Base-by-base conservation (phyloP, 2,113 vertebrate species). In the Salminus brasiliensis region DNA sequence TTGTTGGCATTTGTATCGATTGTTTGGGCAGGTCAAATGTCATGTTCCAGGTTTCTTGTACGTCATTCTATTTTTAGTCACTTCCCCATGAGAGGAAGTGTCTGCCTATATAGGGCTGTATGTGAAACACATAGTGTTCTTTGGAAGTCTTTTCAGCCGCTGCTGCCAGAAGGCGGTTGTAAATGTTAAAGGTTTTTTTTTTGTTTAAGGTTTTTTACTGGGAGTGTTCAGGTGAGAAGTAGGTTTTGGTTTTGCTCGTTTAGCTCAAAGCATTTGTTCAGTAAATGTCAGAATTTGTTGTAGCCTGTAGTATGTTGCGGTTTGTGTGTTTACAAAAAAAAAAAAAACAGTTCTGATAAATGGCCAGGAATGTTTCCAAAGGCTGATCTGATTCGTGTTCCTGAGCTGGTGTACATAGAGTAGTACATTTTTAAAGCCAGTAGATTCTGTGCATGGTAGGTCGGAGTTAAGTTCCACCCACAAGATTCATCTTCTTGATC, bases 41-140 rank as follows among this genome's bases (percentile, higher is more conserved):
- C 72, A 74, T 85, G 41, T 65, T 29, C 70, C 72, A 11, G 32
- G 73, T 79, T 86, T 88, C 75, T 79, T 86, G 69, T 69, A 34
- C 72, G 70, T 36, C 52, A 29, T 65, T 84, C 69, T 76, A 57
- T 27, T 72, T 57, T 69, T 79, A 87, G 71, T 82, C 30, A 59
- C 69, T 23, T 79, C 34, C 29, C 45, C 70, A 65, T 15, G 45
- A 18, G 30, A 59, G 75, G 36, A 69, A 45, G 25, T 43, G 25
- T 69, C 57, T 77, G 18, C 43, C 36, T 79, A 10, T 63, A 63
- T 65, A 21, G 8, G 25, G 27, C 27, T 63, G 3, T 62, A 30
- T 32, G 7, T 30, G 30, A 65, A 39, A 34, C 32, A 53, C 30
- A 63, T 63, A 21, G 15, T 65, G 6, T 49, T 8, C 30, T n/a